Evolutionary conservation across 1,140 invertebrate species (phyloP), one percentile per base, ranked within the genome.

Genomic region (Drosophila pseudoobscura): DNA sequence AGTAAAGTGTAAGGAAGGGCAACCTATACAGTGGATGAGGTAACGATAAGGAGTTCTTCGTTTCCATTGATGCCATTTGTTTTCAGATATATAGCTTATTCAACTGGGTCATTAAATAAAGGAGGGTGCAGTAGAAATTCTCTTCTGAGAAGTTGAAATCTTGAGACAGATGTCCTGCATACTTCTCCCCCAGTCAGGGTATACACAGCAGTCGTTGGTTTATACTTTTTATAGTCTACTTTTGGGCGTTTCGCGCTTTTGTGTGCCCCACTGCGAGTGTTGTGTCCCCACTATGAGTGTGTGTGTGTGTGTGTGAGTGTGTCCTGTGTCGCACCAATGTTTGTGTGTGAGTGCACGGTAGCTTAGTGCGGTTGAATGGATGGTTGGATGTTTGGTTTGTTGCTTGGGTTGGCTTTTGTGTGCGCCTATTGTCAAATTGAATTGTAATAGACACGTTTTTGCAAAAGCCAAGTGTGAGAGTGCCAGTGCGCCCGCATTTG

Each of bases 371-470:
- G 80, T 58, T 72, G 65, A 53, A 57, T 69, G 65, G 78, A 49
- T 75, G 82, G 78, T 66, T 85, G 65, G 52, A 57, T 69, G 65
- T 74, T 56, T 75, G 82, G 78, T 70, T 85, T 78, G 70, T 75
- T 66, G 69, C 61, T 51, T 55, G 61, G 72, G 63, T 68, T 76
- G 72, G 83, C 83, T 83, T 82, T 83, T 87, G 83, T 82, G 83
- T 83, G 83, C 83, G 75, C 83, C 84, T 87, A 87, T 87, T 87
- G 83, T 87, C 83, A 87, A 87, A 87, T 87, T 87, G 83, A 87
- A 87, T 87, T 87, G 83, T 87, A 87, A 87, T 87, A 87, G 83
- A 87, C 83, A 87, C 83, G 83, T 87, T 87, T 88, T 78, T 75
- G 62, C 83, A 66, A 54, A 31, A 9, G 52, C 66, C 64, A 57